Evolutionary conservation across 2,888 invertebrate species (phyloP), one percentile per base, ranked within the genome.

Genomic region (Pterostichus niger): DNA sequence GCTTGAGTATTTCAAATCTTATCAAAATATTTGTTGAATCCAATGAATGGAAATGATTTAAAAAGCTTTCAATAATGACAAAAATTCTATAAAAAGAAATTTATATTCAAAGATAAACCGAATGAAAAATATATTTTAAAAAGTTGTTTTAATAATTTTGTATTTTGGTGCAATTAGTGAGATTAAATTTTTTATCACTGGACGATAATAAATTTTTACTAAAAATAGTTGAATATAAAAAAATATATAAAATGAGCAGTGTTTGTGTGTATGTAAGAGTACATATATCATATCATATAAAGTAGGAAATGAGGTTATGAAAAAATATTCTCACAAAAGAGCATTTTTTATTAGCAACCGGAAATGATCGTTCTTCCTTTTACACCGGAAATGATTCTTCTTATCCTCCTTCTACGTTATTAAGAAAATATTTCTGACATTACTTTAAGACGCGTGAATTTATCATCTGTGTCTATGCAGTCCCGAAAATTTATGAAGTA

Each of bases 311-410:
- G 64, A 64, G 64, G 64, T 64, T 64, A 64, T 35, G 35, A 13
- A 13, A 6, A 64, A 35, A 40, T 64, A 33, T 33, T 13, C 5
- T 44, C 13, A 44, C 10, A 44, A 71, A 71, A 44, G 9, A 44
- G 44, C 10, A 71, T 46, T 71, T 71, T 24, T 71, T 71, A 44
- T 44, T 71, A 40, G 9, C 68, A 44, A 71, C 10, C 68, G 68
- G 68, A 71, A 71, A 71, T 71, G 15, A 71, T 71, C 68, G 44
- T 17, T 71, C 68, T 71, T 71, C 44, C 24, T 44, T 35, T 13
- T 68, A 71, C 24, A 11, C 68, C 44, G 68, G 68, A 71, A 71
- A 71, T 71, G 46, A 17, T 71, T 44, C 15, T 15, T 71, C 68
- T 71, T 71, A 46, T 71, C 11, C 7, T 71, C 15, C 64, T 56